phyloP scores from a whole-genome alignment of 2,888 invertebrate genomes.

The Sacculina carcini region DNA sequence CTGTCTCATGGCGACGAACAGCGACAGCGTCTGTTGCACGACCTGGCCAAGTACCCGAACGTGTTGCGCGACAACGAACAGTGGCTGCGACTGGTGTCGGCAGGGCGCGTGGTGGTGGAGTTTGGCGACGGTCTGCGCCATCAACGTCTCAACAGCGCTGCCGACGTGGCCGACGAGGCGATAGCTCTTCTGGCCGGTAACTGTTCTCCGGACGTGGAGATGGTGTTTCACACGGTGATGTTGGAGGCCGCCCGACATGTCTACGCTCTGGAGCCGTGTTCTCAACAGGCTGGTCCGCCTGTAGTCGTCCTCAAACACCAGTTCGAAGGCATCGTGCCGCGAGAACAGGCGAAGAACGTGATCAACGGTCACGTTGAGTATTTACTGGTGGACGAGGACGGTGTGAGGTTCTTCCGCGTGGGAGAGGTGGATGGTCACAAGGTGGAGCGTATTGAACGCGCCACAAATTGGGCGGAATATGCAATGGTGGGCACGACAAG shows the following conservation, averaged over 20 bases:
- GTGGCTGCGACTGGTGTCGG: background rate
- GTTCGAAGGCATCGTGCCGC: conserved; percentile 44
- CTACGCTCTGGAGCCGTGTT: background rate
- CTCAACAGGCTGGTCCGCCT: background rate
- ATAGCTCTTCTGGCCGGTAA: background rate
- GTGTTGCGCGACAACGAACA: conserved; percentile 16
- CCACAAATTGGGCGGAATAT: conserved; percentile 1
- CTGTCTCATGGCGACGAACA: conserved; percentile 37
- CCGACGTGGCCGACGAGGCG: background rate
- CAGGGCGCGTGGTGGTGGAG: background rate
- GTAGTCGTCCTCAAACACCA: conserved; percentile 40
- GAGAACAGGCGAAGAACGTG: conserved; percentile 43
- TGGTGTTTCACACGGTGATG: background rate
- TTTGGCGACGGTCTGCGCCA: background rate
- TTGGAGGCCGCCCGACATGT: background rate
- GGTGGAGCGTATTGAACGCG: background rate
- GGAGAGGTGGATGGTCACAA: conserved; percentile 37
- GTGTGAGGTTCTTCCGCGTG: conserved; percentile 43
- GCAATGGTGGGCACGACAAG: conserved; percentile 27
- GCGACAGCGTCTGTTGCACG: conserved; percentile 39
- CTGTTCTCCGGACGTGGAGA: background rate
- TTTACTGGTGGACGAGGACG: conserved; percentile 45
- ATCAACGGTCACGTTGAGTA: conserved; percentile 46
- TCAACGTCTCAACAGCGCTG: background rate
- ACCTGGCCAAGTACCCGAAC: conserved; percentile 40